Base-by-base conservation (phyloP, 2,888 invertebrate species). In the Noctua janthe region DNA sequence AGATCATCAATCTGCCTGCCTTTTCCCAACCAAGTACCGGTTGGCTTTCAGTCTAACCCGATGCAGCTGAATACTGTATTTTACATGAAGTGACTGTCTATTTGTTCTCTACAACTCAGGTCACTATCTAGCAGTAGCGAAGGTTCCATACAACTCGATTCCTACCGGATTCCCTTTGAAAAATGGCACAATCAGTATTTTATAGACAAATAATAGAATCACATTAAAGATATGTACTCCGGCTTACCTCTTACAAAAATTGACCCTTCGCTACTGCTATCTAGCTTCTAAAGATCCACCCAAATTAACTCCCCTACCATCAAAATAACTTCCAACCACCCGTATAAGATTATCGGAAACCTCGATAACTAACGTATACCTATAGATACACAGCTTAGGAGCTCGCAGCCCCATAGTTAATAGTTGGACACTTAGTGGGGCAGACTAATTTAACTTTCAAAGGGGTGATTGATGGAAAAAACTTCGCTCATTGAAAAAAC, bases 381-480 rank as follows among this genome's bases (percentile, higher is more conserved):
- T 39, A 15, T 85, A 70, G 47, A 35, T 49, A 7, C 66, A 62
- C 35, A 67, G 47, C 35, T 51, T 5, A 54, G 70, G 51, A 62
- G 29, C 71, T 47, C 39, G 39, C 49, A 43, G 54, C 78, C 74
- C 77, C 69, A 76, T 89, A 87, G 82, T 89, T 81, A 85, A 88
- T 88, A 88, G 88, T 89, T 89, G 23, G 87, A 89, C 88, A 88
- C 85, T 89, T 86, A 73, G 69, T 78, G 77, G 77, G 80, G 71
- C 85, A 67, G 81, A 78, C 83, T 90, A 90, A 90, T 90, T 88
- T 88, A 90, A 90, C 87, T 90, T 90, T 81, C 76, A 84, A 87
- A 82, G 90, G 90, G 82, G 87, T 90, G 90, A 89, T 90, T 82
- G 89, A 89, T 89, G 84, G 78, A 82, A 86, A 88, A 86, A 88